Evolutionary conservation across 2,888 invertebrate genomes (phyloP), one percentile per base, ranked within the genome.

Genomic region (Torymus auratus): DNA sequence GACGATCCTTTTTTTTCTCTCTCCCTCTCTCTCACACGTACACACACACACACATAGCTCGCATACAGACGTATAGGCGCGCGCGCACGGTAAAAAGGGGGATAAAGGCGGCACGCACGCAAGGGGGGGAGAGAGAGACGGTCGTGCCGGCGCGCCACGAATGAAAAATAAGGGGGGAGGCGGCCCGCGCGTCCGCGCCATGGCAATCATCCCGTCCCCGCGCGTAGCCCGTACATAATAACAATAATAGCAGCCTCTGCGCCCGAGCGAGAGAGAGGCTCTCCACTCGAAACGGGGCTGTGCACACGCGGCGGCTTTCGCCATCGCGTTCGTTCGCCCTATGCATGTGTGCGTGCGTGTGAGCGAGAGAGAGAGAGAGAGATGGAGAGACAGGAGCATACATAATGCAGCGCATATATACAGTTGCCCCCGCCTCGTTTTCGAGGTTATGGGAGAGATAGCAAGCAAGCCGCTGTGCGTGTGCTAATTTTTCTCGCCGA

Each of bases 161-260:
- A 84, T 80, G 78, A 82, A 83, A 81, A 78, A 78, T 78, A 78
- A 76, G 70, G 75, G 78, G 73, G 83, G 80, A 75, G 79, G 78
- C 79, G 71, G 68, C 81, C 80, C 82, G 72, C 69, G 62, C 62
- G 62, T 72, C n/a, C 41, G 61, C 62, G 15, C 73, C 55, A 61
- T 55, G 52, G 76, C 82, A 82, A 76, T 77, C 79, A 80, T 82
- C 76, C 68, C 65, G 55, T 76, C 79, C 73, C 41, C 62, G 28
- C 62, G 28, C 62, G 28, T 14, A 2, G 11, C 52, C 56, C 7
- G 7, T 28, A 41, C 55, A 81, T 80, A 82, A 82, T 77, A 82
- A 82, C 72, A 79, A 79, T 76, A 79, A 82, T 76, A 69, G 52
- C 17, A 82, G 58, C 28, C 14, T 12, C 28, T 15, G 70, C 1